Evolutionary conservation across 1,140 invertebrate genomes (phyloP).

Genomic region (Camponotus pennsylvanicus): DNA sequence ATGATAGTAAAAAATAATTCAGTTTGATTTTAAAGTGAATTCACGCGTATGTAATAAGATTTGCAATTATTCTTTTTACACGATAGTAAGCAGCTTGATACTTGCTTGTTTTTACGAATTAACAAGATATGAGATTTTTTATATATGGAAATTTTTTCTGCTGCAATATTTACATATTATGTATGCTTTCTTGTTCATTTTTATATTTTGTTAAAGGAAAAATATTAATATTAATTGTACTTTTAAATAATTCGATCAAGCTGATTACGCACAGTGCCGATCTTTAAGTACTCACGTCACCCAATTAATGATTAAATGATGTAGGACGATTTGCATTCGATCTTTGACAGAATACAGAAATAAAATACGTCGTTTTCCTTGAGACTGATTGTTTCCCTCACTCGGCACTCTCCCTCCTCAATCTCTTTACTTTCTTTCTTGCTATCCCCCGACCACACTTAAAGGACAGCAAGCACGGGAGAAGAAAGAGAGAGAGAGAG

Average conservation of each 20-base stretch:
- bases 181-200: not conserved
- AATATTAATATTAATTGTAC: conserved; percentile 20
- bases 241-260: conserved; percentile 3
- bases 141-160: not conserved
- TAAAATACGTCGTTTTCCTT: conserved; percentile 19
- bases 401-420: conserved; percentile 21
- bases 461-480: conserved; percentile 23
- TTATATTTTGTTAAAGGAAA: not conserved
- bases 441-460: conserved; percentile 43
- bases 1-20: not conserved
- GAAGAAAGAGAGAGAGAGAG: not conserved
- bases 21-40: not conserved
- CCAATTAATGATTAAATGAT: conserved; percentile 28
- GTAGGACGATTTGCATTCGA: conserved; percentile 32
- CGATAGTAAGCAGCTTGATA: not conserved
- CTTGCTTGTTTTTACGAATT: not conserved
- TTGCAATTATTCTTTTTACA: not conserved
- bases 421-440: conserved; percentile 42
- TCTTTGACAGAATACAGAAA: conserved; percentile 27
- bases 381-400: conserved; percentile 30
- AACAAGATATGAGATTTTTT: not conserved
- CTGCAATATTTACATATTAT: not conserved
- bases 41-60: not conserved
- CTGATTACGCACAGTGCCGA: not conserved
- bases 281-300: conserved; percentile 26